A percentile compares a stretch with the other conserved stretches of the same genome.
Evolutionary conservation across 2,888 invertebrate species (phyloP).

Genomic region (Rotaria macrura): DNA sequence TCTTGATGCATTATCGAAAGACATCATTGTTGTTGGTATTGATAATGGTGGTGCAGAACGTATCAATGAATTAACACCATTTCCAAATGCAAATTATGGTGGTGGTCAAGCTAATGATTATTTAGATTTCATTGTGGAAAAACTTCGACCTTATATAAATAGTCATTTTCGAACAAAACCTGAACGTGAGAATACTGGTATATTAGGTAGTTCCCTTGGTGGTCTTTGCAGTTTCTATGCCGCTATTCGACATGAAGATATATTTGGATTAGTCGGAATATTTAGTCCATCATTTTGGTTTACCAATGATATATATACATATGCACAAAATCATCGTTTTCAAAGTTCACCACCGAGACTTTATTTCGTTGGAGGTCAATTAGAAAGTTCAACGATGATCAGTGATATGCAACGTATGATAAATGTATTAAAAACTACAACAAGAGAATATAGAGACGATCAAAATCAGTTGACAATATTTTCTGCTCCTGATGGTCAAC

Average conservation of each 20-base stretch:
- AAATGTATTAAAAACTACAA: background rate
- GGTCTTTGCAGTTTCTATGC: slow-evolving; percentile 32
- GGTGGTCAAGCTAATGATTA: slow-evolving; percentile 28
- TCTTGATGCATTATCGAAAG: slow-evolving; percentile 1
- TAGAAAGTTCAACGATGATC: slow-evolving; percentile 25
- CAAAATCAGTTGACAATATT: background rate
- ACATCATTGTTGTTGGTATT: slow-evolving; percentile 26
- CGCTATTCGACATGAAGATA: slow-evolving; percentile 19
- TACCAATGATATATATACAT: slow-evolving; percentile 16
- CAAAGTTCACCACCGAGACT: slow-evolving; percentile 10
- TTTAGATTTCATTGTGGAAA: slow-evolving; percentile 25
- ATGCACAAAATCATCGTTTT: background rate
- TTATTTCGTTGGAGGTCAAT: slow-evolving; percentile 30
- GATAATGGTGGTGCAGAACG: slow-evolving; percentile 22
- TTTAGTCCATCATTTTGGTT: slow-evolving; percentile 34
- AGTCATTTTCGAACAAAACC: slow-evolving; percentile 27
- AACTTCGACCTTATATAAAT: slow-evolving; percentile 28
- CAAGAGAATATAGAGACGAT: background rate
- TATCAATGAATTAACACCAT: slow-evolving; percentile 29
- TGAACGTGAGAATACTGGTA: slow-evolving; percentile 22
- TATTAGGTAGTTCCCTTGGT: slow-evolving; percentile 32
- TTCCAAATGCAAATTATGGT: slow-evolving; percentile 21
- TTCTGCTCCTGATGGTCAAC: slow-evolving; percentile 19
- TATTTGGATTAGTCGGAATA: slow-evolving; percentile 28
- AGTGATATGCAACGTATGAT: slow-evolving; percentile 28